Conservation (phyloP, 1,140 invertebrate species). For the Papilio machaon region DNA sequence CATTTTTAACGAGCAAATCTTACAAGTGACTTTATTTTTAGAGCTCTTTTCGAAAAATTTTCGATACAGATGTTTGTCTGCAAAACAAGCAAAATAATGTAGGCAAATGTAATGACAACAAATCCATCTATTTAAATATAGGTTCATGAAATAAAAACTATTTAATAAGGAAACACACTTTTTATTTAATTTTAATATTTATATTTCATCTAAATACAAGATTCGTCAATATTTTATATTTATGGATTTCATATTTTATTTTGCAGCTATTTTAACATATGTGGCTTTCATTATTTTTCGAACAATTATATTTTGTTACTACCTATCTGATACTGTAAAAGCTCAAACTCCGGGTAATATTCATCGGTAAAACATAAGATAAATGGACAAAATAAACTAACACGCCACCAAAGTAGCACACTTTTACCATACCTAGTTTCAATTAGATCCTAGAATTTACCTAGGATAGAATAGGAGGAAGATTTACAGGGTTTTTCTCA, state of each 20-base stretch:
- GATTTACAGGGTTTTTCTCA: too few relatives aligned
- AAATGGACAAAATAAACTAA: too few relatives aligned
- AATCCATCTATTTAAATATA: neutral
- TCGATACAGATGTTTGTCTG: neutral
- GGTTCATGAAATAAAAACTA: neutral
- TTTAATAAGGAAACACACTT: neutral
- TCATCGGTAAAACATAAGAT: too few relatives aligned
- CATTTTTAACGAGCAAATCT: constrained; percentile 17
- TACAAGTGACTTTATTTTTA: neutral
- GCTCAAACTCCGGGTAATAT: too few relatives aligned
- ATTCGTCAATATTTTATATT: neutral
- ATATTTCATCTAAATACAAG: neutral
- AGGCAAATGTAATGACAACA: neutral
- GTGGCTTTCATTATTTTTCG: neutral
- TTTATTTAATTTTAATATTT: neutral
- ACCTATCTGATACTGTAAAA: too few relatives aligned
- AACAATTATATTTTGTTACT: too few relatives aligned
- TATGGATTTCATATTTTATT: neutral
- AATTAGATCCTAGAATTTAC: too few relatives aligned
- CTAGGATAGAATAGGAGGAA: too few relatives aligned
- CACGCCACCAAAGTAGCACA: too few relatives aligned
- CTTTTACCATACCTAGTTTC: too few relatives aligned
- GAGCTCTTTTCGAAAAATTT: neutral
- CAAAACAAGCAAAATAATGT: neutral
- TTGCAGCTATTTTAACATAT: neutral